These are phyloP conservation scores for Drosophila nebulosa DNA, from an alignment of 1,140 invertebrate species.

Conservation along the genomic window DNA sequence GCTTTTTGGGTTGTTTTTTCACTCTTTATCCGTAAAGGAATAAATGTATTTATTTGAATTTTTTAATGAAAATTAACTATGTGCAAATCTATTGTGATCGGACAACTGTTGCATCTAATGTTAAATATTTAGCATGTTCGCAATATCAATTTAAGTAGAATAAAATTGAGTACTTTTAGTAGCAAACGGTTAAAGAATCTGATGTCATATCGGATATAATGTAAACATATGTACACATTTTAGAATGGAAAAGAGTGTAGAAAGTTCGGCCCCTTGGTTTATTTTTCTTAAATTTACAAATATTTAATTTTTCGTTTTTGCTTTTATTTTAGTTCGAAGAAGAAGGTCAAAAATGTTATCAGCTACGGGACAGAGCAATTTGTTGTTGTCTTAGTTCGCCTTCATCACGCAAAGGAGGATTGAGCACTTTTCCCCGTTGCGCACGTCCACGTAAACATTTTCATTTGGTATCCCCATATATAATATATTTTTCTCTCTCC, in stretches of 20 bases:
- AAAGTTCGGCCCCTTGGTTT: neutral
- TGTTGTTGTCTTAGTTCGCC: neutral
- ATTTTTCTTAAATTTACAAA: neutral
- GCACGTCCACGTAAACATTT: neutral
- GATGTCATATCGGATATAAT: no score
- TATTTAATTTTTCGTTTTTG: neutral
- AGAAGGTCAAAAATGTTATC: constrained; percentile 71
- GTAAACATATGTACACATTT: neutral
- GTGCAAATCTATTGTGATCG: no score
- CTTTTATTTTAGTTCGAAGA: neutral
- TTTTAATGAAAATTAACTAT: no score
- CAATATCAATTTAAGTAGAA: no score
- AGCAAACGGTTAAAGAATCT: no score
- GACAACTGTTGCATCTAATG: no score
- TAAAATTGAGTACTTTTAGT: no score
- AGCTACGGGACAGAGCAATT: neutral
- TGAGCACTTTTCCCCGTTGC: neutral
- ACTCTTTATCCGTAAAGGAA: neutral
- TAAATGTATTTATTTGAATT: neutral
- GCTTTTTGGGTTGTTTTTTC: constrained; percentile 15
- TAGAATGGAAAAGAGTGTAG: neutral
- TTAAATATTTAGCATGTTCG: no score
- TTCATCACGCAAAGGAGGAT: neutral
- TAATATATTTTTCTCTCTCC: neutral
- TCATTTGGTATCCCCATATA: neutral